Base-by-base conservation (phyloP, 2,113 vertebrate genomes). In the Speoplatyrhinus poulsoni region DNA sequence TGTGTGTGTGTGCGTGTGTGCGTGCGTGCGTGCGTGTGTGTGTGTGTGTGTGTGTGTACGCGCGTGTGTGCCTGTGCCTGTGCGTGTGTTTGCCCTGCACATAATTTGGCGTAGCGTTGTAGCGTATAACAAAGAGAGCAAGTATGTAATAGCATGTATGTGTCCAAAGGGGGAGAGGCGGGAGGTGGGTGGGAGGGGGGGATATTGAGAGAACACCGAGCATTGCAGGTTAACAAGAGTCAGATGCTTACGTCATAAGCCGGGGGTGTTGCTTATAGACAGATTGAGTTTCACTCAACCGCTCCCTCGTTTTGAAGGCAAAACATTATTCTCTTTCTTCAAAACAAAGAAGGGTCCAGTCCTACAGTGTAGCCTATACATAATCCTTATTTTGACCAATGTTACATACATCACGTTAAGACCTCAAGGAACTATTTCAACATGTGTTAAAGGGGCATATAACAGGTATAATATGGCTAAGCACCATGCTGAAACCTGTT, bases 171-270 rank as follows among this genome's bases (percentile, higher is more conserved):
- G 26, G 26, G 5, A 41, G 36, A 5, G 36, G 5, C 36, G 7
- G 7, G 36, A 41, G 36, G 36, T 41, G 36, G 4, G 4, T 41
- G 36, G 7, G 36, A 5, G 36, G 19, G 47, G 57, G 12, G 56
- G 19, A 17, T 50, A 9, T 36, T 4, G 36, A 12, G 60, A 33
- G 6, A 52, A 15, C 11, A 52, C 11, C 3, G 49, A 10, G 49
- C 11, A 11, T 0, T 10, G 13, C 49, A 52, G 47, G 46, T 52
- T 47, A 63, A 58, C 65, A 56, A 67, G 67, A 62, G 63, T 17
- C 65, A 60, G 69, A 57, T 55, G 59, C 58, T 82, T 68, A 81
- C 54, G 67, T 84, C 78, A 87, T 64, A 70, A 17, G 69, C 63
- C 26, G 64, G 46, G 10, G 67, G 47, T 74, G 53, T 59, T 70